Conservation (phyloP, 2,888 invertebrate genomes). For the Lochmaea capreae region DNA sequence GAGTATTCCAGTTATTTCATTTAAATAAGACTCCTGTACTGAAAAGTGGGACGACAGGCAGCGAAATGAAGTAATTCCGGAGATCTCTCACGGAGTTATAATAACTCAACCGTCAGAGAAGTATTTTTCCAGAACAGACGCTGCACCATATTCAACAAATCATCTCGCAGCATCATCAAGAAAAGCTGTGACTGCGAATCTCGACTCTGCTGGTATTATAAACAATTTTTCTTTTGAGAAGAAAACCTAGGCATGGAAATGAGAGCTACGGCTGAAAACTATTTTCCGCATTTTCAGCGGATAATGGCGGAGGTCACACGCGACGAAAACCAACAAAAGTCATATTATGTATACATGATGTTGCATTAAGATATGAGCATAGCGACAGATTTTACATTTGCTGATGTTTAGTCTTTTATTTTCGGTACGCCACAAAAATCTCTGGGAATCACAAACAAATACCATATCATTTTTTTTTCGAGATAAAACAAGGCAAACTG, state of each 20-base stretch:
- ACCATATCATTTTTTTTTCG: not conserved
- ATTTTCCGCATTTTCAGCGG: conserved; percentile 21
- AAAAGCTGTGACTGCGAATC: conserved; percentile 52
- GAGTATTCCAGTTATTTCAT: not conserved
- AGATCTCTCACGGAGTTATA: conserved; percentile 58
- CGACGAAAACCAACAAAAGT: conserved; percentile 15
- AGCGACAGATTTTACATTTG: not conserved
- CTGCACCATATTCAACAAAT: conserved; percentile 53
- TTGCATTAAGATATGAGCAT: conserved; percentile 1
- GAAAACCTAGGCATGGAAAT: conserved; percentile 26
- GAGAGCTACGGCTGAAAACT: conserved; percentile 24
- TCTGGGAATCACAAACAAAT: not conserved
- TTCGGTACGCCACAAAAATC: not conserved
- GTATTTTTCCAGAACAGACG: conserved; percentile 56
- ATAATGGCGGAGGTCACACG: conserved; percentile 15
- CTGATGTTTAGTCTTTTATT: conserved; percentile 3
- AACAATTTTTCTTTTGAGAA: conserved; percentile 41
- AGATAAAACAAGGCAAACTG: not conserved
- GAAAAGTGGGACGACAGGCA: conserved; percentile 51
- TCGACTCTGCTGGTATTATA: conserved; percentile 39
- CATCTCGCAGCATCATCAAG: conserved; percentile 51
- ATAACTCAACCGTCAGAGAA: conserved; percentile 55
- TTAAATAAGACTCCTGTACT: conserved; percentile 15
- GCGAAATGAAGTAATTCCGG: conserved; percentile 59
- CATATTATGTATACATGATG: conserved; percentile 18